Evolutionary conservation across 1,140 invertebrate species (phyloP).

Genomic region (Brachionus calyciflorus): DNA sequence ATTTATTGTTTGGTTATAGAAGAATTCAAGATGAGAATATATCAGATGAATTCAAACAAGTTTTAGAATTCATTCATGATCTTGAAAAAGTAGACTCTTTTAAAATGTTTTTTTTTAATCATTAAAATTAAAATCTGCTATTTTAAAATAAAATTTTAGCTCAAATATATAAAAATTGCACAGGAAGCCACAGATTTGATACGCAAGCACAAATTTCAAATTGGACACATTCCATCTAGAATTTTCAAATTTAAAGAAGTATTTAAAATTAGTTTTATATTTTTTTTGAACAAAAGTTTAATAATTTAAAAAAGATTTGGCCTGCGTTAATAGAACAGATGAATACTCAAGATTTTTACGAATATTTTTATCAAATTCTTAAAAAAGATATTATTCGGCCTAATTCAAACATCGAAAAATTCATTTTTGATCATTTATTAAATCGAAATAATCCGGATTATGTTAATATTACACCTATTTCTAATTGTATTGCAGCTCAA

Average conservation of each 20-base stretch:
- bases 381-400: conserved; percentile 27
- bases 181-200: conserved; percentile 9
- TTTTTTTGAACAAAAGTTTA: not conserved
- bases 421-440: conserved; percentile 8
- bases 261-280: not conserved
- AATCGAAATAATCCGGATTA: not conserved
- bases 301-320: not conserved
- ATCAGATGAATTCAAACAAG: not conserved
- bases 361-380: conserved; percentile 21
- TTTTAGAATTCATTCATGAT: not conserved
- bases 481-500: not conserved
- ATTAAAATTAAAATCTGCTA: not conserved
- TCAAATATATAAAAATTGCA: not conserved
- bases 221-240: conserved; percentile 16
- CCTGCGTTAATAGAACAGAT: not conserved
- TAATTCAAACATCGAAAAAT: not conserved
- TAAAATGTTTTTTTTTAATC: not conserved
- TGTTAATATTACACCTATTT: not conserved
- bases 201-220: not conserved
- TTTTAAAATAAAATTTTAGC: not conserved
- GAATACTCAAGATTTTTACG: conserved; percentile 18
- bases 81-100: not conserved
- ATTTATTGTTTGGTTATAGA: not conserved
- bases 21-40: not conserved
- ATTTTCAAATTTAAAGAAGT: conserved; percentile 36